Percentiles rank a stretch among this genome's conserved stretches.
Conservation (phyloP, 2,888 invertebrate species). For the Dermolepida albohirtum region DNA sequence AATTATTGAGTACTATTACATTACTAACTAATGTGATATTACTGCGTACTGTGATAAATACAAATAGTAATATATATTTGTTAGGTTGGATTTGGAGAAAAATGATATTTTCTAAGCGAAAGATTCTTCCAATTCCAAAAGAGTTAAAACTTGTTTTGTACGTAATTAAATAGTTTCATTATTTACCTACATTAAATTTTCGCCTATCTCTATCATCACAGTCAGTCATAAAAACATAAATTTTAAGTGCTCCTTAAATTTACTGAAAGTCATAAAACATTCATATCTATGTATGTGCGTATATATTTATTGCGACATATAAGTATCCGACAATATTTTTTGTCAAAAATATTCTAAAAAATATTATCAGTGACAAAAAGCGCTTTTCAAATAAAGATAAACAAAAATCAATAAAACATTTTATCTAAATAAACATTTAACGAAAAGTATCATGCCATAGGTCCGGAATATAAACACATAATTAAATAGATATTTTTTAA, state of each 20-base stretch:
- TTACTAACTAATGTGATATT: no score
- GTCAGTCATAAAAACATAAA: constrained; percentile 13
- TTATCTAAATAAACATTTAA: constrained; percentile 1
- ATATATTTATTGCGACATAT: constrained; percentile 2
- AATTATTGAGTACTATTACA: no score
- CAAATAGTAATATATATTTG: no score
- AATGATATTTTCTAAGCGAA: no score
- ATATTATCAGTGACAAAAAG: background rate
- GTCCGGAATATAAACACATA: constrained; percentile 8
- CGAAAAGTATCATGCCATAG: background rate
- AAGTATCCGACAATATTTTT: background rate
- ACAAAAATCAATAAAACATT: constrained; percentile 1
- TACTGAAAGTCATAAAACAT: background rate
- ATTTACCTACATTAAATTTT: no score
- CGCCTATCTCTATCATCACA: background rate
- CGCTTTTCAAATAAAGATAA: constrained; percentile 5
- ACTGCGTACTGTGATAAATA: no score
- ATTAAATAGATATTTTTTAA: background rate
- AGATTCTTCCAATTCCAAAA: no score
- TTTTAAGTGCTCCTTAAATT: background rate
- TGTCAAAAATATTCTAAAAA: background rate
- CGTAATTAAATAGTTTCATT: no score
- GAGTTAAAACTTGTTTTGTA: no score
- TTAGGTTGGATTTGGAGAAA: no score
- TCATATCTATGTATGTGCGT: background rate